Conservation (phyloP, 1,140 invertebrate species). For the Heliconius congener region DNA sequence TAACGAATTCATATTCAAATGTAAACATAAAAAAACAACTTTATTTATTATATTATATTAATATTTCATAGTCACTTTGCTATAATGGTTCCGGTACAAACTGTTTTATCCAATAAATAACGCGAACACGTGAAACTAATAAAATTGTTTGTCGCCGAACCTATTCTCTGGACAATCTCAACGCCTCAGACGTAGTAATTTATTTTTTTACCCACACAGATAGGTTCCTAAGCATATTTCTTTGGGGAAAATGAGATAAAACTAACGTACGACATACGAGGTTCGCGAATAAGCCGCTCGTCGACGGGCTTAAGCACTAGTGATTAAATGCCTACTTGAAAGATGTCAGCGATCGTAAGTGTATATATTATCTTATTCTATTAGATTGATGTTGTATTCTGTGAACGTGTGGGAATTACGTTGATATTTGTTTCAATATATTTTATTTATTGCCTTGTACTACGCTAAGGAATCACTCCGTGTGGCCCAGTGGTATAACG, state of each 20-base stretch:
- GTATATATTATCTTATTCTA: neutral
- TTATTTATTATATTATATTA: too few relatives aligned
- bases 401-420: neutral
- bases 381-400: neutral
- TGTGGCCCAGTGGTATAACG: too few relatives aligned
- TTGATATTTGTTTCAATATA: neutral
- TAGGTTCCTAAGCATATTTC: conserved; percentile 29
- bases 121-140: conserved; percentile 19
- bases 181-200: conserved; percentile 26
- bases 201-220: conserved; percentile 28
- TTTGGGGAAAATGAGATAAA: conserved; percentile 29
- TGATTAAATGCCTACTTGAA: conserved; percentile 7
- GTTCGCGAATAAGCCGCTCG: conserved; percentile 15
- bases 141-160: conserved; percentile 25
- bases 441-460: too few relatives aligned
- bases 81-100: neutral
- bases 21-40: too few relatives aligned
- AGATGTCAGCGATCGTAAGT: neutral
- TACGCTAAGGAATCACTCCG: too few relatives aligned
- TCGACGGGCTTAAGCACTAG: neutral
- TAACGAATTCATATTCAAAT: too few relatives aligned
- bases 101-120: conserved; percentile 17
- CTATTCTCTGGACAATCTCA: conserved; percentile 32
- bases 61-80: neutral
- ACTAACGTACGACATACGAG: conserved; percentile 22